Conservation (phyloP, 2,113 vertebrate genomes). For the Pseudorasbora parva region DNA sequence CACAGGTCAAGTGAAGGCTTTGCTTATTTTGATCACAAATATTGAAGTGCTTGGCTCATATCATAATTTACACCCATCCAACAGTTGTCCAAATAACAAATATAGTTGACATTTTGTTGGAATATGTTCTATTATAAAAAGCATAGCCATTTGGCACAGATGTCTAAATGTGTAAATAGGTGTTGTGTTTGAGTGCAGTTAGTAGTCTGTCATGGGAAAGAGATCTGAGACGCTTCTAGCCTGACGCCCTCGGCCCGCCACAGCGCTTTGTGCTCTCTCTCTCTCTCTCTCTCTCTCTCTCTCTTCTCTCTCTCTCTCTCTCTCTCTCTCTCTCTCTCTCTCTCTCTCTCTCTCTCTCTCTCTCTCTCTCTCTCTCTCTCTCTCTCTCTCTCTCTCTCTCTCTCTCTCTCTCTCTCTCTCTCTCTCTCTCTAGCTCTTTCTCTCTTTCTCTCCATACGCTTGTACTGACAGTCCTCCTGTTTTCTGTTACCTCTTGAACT, state of each 20-base stretch:
- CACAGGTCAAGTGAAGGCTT: background rate
- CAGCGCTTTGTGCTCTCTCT: background rate
- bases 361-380: background rate
- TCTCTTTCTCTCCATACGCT: background rate
- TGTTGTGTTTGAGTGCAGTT: background rate
- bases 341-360: background rate
- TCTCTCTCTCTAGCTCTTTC: background rate
- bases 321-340: background rate
- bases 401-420: background rate
- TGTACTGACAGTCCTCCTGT: background rate
- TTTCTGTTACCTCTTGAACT: background rate
- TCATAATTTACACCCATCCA: background rate
- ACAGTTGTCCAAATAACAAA: background rate
- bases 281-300: background rate
- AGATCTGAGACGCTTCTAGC: slow-evolving; percentile 28
- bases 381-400: background rate
- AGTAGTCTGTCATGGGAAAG: background rate
- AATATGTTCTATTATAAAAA: background rate
- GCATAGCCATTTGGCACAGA: background rate
- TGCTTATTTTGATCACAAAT: background rate
- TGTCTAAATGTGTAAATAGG: background rate
- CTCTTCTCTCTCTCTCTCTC: background rate
- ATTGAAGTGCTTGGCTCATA: background rate
- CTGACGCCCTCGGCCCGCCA: background rate
- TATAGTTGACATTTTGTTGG: background rate